Evolutionary conservation across 2,888 invertebrate genomes (phyloP).

Genomic region (Andrena bucephala): DNA sequence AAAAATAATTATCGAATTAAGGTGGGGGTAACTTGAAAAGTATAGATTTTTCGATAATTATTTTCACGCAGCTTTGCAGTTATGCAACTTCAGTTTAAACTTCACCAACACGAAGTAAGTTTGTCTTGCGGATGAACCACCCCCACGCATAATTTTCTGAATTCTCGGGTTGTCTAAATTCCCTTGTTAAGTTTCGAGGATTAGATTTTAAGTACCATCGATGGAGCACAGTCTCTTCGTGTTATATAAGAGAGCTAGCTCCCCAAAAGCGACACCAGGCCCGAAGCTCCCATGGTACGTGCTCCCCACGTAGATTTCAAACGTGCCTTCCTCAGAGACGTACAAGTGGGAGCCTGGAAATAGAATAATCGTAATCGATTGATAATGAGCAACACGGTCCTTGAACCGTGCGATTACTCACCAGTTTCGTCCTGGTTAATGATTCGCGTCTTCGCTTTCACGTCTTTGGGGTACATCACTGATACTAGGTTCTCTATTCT

Average conservation of each 20-base stretch:
- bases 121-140: too few species aligned
- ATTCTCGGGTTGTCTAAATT: too few species aligned
- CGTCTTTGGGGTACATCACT: conserved; percentile 91
- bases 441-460: conserved; percentile 89
- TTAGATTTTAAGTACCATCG: conserved; percentile 87
- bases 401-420: conserved; percentile 34
- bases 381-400: too few species aligned
- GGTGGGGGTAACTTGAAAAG: too few species aligned
- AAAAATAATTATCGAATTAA: too few species aligned
- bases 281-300: conserved; percentile 92
- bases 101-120: too few species aligned
- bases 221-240: conserved; percentile 95
- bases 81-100: too few species aligned
- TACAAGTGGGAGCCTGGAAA: conserved; percentile 91
- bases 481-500: conserved; percentile 91
- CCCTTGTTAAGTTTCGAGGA: neutral
- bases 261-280: conserved; percentile 94
- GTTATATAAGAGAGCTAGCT: conserved; percentile 96
- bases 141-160: too few species aligned
- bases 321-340: conserved; percentile 93
- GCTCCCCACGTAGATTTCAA: conserved; percentile 93
- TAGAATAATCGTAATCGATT: too few species aligned
- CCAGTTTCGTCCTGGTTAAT: conserved; percentile 92
- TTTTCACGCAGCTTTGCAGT: too few species aligned
- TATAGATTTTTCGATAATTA: too few species aligned